phyloP scores from a whole-genome alignment of 2,888 invertebrate species.

The Amphipyra berbera region DNA sequence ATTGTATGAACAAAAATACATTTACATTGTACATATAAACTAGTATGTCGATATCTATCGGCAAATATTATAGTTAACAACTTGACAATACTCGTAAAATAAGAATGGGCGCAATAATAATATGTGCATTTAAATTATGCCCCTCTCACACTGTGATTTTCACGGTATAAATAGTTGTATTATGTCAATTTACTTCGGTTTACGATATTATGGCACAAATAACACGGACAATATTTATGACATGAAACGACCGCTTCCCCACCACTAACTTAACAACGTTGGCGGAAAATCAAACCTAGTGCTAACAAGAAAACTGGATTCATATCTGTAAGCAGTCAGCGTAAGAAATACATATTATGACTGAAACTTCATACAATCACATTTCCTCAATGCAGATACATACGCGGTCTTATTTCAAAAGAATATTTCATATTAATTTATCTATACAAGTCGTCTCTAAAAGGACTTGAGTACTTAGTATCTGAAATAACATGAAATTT shows the following conservation, averaged over 20 bases:
- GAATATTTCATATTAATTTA: constrained; percentile 11
- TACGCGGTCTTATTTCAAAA: constrained; percentile 8
- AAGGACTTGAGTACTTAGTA: constrained; percentile 4
- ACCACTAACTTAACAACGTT: constrained; percentile 16
- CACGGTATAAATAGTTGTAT: constrained; percentile 46
- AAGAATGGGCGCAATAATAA: constrained; percentile 58
- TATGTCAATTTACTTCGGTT: constrained; percentile 49
- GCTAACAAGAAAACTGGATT: constrained; percentile 28
- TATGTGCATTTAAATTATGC: constrained; percentile 59
- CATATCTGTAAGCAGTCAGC: constrained; percentile 20
- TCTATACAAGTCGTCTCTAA: not conserved
- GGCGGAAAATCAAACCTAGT: constrained; percentile 25
- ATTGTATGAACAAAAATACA: constrained; percentile 66
- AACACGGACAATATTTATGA: constrained; percentile 37
- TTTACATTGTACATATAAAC: constrained; percentile 63
- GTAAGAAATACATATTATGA: constrained; percentile 18
- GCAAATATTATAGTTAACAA: constrained; percentile 46
- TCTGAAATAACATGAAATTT: constrained; percentile 14
- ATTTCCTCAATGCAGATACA: constrained; percentile 8
- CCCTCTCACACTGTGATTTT: constrained; percentile 43
- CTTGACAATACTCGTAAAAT: constrained; percentile 60
- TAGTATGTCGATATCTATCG: constrained; percentile 55
- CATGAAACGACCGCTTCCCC: constrained; percentile 31
- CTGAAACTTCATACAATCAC: constrained; percentile 17
- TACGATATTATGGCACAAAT: constrained; percentile 41